phyloP scores from a whole-genome alignment of 92 coral and sea anemone genomes.

The Epizoanthus illoricatus region DNA sequence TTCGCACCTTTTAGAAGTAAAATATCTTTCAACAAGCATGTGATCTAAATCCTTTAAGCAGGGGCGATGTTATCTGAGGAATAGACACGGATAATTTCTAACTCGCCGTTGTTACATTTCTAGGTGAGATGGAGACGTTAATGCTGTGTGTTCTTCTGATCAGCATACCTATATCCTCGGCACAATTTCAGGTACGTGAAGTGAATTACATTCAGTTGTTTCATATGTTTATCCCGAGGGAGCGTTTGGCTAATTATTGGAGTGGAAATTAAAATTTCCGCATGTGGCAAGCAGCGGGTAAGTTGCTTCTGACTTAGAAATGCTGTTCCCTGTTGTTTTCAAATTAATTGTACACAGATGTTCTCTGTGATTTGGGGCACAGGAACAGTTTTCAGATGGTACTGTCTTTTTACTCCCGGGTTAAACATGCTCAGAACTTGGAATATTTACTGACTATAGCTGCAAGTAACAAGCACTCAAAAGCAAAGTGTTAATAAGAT shows the following conservation, averaged over 20 bases:
- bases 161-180: constrained; percentile 1
- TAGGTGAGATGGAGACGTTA: constrained; percentile 17
- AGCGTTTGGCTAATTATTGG: neutral
- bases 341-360: neutral
- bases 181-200: constrained; percentile 28
- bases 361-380: neutral
- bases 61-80: neutral
- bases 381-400: too few relatives aligned
- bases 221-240: neutral
- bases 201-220: neutral
- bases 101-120: neutral
- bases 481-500: constrained; percentile 2
- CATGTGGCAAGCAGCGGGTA: neutral
- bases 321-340: constrained; percentile 17
- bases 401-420: too few relatives aligned
- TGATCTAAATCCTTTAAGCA: too few relatives aligned
- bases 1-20: constrained; percentile 1
- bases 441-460: neutral
- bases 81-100: neutral
- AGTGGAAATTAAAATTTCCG: constrained; percentile 1
- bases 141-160: constrained; percentile 6
- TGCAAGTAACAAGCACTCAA: neutral
- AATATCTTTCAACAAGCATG: constrained; percentile 29
- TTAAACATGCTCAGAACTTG: neutral
- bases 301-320: neutral